These are phyloP conservation scores for Hirtodrosophila confusa DNA, from an alignment of 2,888 invertebrate genomes.

Conservation along the genomic window DNA sequence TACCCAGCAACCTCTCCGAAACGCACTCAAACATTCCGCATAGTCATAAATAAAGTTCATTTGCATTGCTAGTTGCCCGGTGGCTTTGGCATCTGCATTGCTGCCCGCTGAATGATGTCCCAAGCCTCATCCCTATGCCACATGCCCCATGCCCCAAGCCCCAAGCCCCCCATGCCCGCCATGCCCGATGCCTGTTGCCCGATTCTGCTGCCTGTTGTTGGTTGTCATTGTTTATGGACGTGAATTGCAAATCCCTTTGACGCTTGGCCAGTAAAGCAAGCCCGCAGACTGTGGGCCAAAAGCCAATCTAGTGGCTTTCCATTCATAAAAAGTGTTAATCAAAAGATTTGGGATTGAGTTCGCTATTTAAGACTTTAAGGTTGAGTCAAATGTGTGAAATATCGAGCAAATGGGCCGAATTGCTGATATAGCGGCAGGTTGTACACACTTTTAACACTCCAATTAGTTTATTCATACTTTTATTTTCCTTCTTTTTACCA, in stretches of 20 bases:
- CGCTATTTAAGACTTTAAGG: too few species aligned
- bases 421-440: too few species aligned
- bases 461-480: too few species aligned
- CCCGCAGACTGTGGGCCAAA: background rate
- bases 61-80: conserved; percentile 58
- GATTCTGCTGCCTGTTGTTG: conserved; percentile 33
- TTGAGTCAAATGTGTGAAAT: too few species aligned
- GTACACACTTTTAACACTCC: too few species aligned
- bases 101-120: conserved; percentile 5
- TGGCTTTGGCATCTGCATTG: conserved; percentile 17
- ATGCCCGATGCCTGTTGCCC: conserved; percentile 16
- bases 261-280: conserved; percentile 23
- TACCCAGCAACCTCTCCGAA: background rate
- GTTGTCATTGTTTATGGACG: conserved; percentile 68
- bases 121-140: background rate
- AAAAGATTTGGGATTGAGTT: too few species aligned
- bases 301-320: too few species aligned
- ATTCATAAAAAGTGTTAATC: too few species aligned
- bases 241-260: conserved; percentile 68
- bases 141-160: conserved; percentile 1
- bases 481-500: too few species aligned
- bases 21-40: conserved; percentile 28
- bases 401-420: too few species aligned
- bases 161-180: background rate
- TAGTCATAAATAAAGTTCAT: conserved; percentile 69